Base-by-base conservation (phyloP, 2,797 vertebrate species). In the Phoxinus dragarum region DNA sequence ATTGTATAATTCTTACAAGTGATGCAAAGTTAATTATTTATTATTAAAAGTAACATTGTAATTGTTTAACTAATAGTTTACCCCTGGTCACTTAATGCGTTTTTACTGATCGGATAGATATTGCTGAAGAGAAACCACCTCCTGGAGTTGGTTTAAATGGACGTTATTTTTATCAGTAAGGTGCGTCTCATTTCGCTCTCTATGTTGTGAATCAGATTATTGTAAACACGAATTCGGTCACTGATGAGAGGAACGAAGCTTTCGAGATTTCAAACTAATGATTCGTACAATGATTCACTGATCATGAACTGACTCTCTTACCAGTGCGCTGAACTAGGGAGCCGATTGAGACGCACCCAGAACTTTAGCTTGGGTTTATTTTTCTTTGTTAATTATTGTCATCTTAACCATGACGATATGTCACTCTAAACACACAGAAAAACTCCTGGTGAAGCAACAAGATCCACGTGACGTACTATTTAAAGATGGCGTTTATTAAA, bases 221-320 rank as follows among this genome's bases (percentile, higher is more conserved):
- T 12, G 2, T 14, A 5, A 27, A 27, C 23, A 11, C 1, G 0
- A 27, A 5, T 27, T 27, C 0, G 0, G 56, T n/a, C 4, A n/a
- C 21, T n/a, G 8, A n/a, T 23, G 23, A 59, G 9, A 59, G 23
- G 0, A n/a, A 59, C 3, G 0, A 1, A 11, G 23, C 52, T 54
- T 54, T 54, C 6, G 6, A 54, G 19, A n/a, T n/a, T 23, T 3
- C 1, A 59, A n/a, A 8, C 19, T 21, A 19, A 19, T 52, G 17
- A 19, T 19, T 19, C 1, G 17, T 52, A 19, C 21, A 56, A 23
- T 1, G 21, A 56, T 56, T 59, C 9, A 59, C 9, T 23, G 8
- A 9, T 0, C 27, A 27, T 27, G 27, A 27, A 56, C 21, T 56
- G 21, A 56, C 54, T 56, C 54, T 21, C 54, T 56, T 10, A 56